Percentiles rank a stretch among this genome's conserved stretches.
Conservation (phyloP, 2,797 vertebrate genomes). For the Periparus ater region DNA sequence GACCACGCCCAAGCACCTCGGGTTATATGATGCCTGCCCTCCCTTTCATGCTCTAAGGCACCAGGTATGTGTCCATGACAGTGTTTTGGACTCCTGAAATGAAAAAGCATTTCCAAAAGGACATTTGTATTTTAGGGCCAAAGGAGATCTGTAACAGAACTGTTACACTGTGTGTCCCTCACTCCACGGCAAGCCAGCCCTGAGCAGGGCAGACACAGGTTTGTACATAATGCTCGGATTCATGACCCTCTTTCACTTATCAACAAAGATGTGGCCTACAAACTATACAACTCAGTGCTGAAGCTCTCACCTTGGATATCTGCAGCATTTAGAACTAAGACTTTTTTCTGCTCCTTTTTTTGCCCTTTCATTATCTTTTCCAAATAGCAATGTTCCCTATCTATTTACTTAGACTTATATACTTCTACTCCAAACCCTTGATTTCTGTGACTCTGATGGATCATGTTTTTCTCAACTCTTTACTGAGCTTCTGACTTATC, state of each 20-base stretch:
- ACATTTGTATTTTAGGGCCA: neutral
- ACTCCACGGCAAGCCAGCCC: neutral
- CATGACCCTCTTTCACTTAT: neutral
- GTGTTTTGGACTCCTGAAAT: neutral
- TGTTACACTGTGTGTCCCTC: rapidly evolving
- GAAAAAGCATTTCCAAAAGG: neutral
- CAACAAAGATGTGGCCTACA: neutral
- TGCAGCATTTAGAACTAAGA: neutral
- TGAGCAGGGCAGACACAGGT: neutral
- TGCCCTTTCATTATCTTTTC: neutral
- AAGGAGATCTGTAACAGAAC: neutral
- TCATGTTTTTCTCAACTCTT: conserved; percentile 11
- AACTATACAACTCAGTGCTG: neutral
- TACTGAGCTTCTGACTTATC: conserved; percentile 34
- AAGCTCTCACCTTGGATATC: neutral
- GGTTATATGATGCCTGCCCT: neutral
- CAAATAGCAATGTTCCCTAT: neutral
- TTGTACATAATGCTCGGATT: neutral
- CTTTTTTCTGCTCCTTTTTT: neutral
- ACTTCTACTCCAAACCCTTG: neutral
- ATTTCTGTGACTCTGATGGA: conserved; percentile 21
- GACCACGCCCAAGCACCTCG: neutral
- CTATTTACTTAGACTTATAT: neutral
- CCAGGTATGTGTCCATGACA: neutral
- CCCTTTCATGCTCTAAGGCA: neutral